Base-by-base conservation (phyloP, 2,113 vertebrate genomes). In the Spermophilus dauricus region DNA sequence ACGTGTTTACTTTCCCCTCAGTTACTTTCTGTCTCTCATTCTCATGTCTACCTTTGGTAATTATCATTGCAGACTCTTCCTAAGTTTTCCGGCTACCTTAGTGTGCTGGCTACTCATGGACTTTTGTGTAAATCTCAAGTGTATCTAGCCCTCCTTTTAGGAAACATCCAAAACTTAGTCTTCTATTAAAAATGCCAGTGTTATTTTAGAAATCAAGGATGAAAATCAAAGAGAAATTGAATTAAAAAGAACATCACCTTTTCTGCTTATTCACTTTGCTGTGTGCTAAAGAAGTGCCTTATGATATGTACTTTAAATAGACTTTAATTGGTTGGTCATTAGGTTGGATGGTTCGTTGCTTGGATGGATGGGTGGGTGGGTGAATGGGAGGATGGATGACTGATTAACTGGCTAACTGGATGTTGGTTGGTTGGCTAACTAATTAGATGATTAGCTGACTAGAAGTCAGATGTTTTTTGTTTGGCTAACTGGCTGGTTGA, bases 151-250 rank as follows among this genome's bases (percentile, higher is more conserved):
- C 20, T 86, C 28, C 58, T 65, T 93, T 91, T 85, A 81, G 78
- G 72, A 61, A 85, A 51, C 9, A 87, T 32, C 75, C 69, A 65
- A 80, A 56, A 37, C 14, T 82, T 70, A 65, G 24, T 26, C 37
- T 63, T 80, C 75, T 87, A 32, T 53, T 81, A 17, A 92, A 90
- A 86, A 83, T 82, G 70, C 28, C 5, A 28, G 1, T 61, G 69
- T 86, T 58, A 78, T 73, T 90, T 80, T 78, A 65, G 39, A 87
- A 95, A 88, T 1, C 48, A 91, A 84, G 73, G 12, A 75, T 30
- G 28, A 56, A 90, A n/a, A 69, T 67, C 65, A 63, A 84, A 73
- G 8, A 95, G 30, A 61, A 88, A 85, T 61, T 78, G 28, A 88
- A 67, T 28, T 73, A 18, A 53, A n/a, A 45, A 67, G 5, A 91